Conservation (phyloP, 2,797 vertebrate species). For the Acrocephalus scirpaceus region DNA sequence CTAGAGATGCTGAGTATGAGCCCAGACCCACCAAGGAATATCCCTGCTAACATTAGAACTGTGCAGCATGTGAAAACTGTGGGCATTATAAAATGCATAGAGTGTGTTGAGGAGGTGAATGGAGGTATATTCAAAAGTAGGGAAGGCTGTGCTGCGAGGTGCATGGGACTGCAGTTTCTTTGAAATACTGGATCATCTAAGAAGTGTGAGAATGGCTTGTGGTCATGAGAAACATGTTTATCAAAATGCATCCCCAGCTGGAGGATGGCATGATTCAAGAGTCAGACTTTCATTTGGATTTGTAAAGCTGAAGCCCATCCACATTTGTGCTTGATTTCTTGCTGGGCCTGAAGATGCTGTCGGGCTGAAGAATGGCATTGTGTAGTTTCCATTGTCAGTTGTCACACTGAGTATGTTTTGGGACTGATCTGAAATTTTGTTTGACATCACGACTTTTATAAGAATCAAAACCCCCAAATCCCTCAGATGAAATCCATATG, state of each 20-base stretch:
- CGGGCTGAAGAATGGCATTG: neutral
- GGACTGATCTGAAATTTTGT: constrained; percentile 57
- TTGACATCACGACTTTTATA: constrained; percentile 57
- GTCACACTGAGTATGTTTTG: constrained; percentile 61
- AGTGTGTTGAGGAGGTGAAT: neutral
- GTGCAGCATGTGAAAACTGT: neutral
- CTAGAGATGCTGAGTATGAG: neutral
- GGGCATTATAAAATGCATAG: neutral
- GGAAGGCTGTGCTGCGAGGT: fast-evolving
- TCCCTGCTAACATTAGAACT: neutral
- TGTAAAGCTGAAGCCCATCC: neutral
- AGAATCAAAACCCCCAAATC: constrained; percentile 66
- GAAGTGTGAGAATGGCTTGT: neutral
- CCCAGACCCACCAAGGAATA: neutral
- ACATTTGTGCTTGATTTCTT: constrained; percentile 3
- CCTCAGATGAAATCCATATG: constrained; percentile 70
- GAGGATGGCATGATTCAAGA: neutral
- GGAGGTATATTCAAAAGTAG: neutral
- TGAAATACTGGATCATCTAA: neutral
- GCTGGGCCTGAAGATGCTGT: constrained; percentile 26
- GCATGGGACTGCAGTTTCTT: neutral
- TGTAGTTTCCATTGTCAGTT: constrained; percentile 57
- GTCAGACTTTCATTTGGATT: neutral
- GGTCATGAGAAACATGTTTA: neutral
- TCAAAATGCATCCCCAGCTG: neutral